phyloP scores from a whole-genome alignment of 2,113 vertebrate species.

The Entelurus aequoreus region DNA sequence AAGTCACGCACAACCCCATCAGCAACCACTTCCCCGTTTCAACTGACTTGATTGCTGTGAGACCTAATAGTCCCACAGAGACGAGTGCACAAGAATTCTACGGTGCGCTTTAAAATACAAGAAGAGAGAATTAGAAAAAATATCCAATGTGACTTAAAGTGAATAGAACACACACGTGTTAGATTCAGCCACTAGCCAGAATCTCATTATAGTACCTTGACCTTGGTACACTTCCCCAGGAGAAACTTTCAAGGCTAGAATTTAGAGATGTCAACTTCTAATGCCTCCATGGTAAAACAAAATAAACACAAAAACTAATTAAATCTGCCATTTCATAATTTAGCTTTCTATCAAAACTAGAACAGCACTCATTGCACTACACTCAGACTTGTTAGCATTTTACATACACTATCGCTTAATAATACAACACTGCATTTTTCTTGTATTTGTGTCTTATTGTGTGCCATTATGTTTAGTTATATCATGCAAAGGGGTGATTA shows the following conservation, averaged over 20 bases:
- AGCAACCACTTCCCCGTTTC: slow-evolving; percentile 1
- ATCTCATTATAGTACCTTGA: slow-evolving; percentile 4
- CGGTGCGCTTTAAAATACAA: neutral
- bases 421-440: neutral
- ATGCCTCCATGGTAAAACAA: slow-evolving; percentile 4
- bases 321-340: too few species aligned
- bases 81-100: neutral
- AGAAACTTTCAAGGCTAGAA: slow-evolving; percentile 14
- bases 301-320: neutral
- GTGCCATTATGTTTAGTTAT: slow-evolving; percentile 1
- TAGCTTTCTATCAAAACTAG: too few species aligned
- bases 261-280: slow-evolving; percentile 3
- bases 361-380: too few species aligned
- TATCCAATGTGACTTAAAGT: neutral
- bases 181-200: slow-evolving; percentile 7
- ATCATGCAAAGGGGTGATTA: neutral
- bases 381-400: too few species aligned
- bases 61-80: neutral
- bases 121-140: neutral
- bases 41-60: slow-evolving; percentile 3
- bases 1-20: slow-evolving; percentile 1
- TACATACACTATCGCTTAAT: too few species aligned
- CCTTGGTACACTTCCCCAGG: slow-evolving; percentile 1
- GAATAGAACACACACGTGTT: neutral
- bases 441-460: neutral